Percentiles rank a stretch among this genome's conserved stretches.
Conservation (phyloP, 2,888 invertebrate genomes). For the Leuctra nigra region DNA sequence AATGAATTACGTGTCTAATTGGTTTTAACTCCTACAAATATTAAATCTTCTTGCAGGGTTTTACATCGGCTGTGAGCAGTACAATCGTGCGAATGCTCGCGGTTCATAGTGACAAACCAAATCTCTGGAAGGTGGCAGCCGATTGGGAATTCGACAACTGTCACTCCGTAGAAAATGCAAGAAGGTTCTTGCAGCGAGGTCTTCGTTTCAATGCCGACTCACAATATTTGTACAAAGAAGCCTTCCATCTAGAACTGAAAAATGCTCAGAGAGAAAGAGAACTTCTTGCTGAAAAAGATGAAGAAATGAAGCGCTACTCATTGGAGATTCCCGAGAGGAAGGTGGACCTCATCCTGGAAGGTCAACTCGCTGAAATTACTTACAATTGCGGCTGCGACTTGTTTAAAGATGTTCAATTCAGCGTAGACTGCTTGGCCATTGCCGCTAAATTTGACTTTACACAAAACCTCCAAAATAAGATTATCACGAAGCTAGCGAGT, state of each 20-base stretch:
- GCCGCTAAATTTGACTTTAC: conserved; percentile 53
- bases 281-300: conserved; percentile 22
- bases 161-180: conserved; percentile 59
- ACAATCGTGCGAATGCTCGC: conserved; percentile 44
- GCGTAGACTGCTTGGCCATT: conserved; percentile 54
- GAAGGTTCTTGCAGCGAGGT: conserved; percentile 65
- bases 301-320: background rate
- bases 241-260: conserved; percentile 51
- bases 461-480: conserved; percentile 47
- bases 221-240: conserved; percentile 59
- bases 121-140: conserved; percentile 73
- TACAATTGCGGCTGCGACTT: conserved; percentile 54
- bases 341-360: conserved; percentile 18
- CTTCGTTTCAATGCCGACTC: conserved; percentile 66
- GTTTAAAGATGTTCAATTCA: conserved; percentile 48
- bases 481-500: conserved; percentile 25
- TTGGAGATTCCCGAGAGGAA: background rate
- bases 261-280: conserved; percentile 40
- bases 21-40: background rate
- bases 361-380: conserved; percentile 50
- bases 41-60: conserved; percentile 34
- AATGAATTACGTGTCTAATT: background rate
- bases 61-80: conserved; percentile 37
- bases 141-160: conserved; percentile 68
- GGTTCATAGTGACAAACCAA: conserved; percentile 67